Conservation (phyloP, 2,113 vertebrate species). For the Phylloscopus trochiloides region DNA sequence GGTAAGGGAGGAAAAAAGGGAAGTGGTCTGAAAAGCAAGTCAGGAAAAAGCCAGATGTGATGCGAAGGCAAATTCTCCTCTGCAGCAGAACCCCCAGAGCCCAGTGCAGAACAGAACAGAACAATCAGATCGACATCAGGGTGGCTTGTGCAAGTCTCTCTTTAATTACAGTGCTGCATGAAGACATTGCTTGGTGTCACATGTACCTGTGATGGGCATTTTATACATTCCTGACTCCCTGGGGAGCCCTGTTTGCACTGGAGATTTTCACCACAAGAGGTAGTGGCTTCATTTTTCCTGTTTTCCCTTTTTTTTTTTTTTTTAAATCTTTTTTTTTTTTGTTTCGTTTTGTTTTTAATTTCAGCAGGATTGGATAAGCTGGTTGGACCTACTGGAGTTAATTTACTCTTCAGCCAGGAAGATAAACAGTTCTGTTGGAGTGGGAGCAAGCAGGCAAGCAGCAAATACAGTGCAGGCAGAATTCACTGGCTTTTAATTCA, state of each 20-base stretch:
- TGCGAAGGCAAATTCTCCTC: neutral
- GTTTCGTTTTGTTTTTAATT: neutral
- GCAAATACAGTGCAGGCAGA: neutral
- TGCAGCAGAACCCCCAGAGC: neutral
- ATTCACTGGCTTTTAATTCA: neutral
- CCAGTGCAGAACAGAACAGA: neutral
- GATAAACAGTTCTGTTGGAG: neutral
- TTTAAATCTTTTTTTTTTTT: neutral
- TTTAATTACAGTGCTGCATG: constrained; percentile 52
- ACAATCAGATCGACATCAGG: neutral
- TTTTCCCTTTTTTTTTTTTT: neutral
- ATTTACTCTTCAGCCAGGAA: neutral
- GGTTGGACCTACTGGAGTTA: neutral
- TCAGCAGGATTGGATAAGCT: constrained; percentile 3
- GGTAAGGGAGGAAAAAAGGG: neutral
- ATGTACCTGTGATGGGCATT: neutral
- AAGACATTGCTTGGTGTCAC: constrained; percentile 10
- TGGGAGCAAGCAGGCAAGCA: constrained; percentile 34
- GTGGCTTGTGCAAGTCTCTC: constrained; percentile 27
- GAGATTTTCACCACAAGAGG: constrained; percentile 7
- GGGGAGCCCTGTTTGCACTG: neutral
- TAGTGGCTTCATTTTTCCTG: neutral
- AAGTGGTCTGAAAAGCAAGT: neutral
- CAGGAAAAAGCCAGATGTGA: neutral
- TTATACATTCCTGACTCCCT: constrained; percentile 30